Evolutionary conservation across 2,888 invertebrate genomes (phyloP), one percentile per base, ranked within the genome.

Genomic region (Ommatoiulus sabulosus): DNA sequence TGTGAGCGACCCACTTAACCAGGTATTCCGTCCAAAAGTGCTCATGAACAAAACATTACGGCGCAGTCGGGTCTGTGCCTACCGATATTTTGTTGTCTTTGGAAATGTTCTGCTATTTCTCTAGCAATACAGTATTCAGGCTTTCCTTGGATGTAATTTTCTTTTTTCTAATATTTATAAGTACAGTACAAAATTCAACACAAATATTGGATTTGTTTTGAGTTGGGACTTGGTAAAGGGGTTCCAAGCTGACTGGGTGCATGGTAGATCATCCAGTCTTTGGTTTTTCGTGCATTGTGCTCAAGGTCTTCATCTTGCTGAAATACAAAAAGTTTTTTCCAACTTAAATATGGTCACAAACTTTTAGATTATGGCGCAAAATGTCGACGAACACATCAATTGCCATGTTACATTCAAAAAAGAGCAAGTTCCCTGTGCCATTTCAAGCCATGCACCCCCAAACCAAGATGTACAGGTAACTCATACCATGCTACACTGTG

Each of bases 371-470:
- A 63, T 63, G 63, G n/a, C n/a, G 7, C 57, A 35, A 43, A 20
- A 52, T 57, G 10, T 44, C 20, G n/a, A 88, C 6, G 2, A n/a
- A 35, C 35, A 86, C n/a, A 63, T 63, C 63, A 43, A 44, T 24
- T 24, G 24, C 35, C 44, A 88, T 88, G 12, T 57, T 88, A 2
- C 57, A 43, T 24, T 88, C 88, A 57, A 88, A 57, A 7, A 86
- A 86, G 35, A 48, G 17, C n/a, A 86, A n/a, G 5, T 86, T 20
- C 57, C 88, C 86, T n/a, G 15, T 12, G 15, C 86, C 85, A 86
- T 35, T 57, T 44, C 1, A 43, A 3, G 84, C 84, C 88, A 88
- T 88, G 57, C 88, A 63, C n/a, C 63, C 63, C 63, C 52, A 12
- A 52, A 52, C 52, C 52, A 8, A n/a, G n/a, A n/a, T n/a, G n/a